A percentile compares a stretch with the other conserved stretches of the same genome.
Conservation (phyloP, 2,797 vertebrate species). For the Knipowitschia caucasica region DNA sequence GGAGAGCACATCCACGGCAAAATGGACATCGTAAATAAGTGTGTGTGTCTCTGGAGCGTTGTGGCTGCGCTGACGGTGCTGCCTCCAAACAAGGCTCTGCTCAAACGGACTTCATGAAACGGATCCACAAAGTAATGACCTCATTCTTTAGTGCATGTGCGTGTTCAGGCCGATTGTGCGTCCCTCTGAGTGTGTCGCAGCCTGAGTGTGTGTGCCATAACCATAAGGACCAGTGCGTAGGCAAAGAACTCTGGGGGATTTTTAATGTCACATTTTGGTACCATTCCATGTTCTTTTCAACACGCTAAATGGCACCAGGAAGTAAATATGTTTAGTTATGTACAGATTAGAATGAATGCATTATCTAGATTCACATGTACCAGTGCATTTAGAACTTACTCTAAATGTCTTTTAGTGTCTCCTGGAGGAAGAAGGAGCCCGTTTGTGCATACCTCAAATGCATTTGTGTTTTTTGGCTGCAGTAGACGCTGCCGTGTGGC, state of each 20-base stretch:
- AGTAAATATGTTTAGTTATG: constrained; percentile 56
- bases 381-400: constrained; percentile 68
- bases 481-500: constrained; percentile 42
- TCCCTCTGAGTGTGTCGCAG: not conserved
- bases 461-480: constrained; percentile 59
- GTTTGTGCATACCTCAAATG: constrained; percentile 57
- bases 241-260: constrained; percentile 69
- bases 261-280: constrained; percentile 69
- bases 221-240: constrained; percentile 41
- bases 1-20: not conserved
- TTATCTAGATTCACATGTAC: constrained; percentile 70
- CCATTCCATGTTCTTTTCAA: constrained; percentile 71
- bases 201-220: not conserved
- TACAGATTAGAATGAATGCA: constrained; percentile 63
- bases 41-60: not conserved
- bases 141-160: not conserved
- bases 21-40: not conserved
- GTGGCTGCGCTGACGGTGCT: not conserved
- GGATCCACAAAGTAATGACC: not conserved
- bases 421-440: constrained; percentile 59
- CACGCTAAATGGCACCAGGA: constrained; percentile 61
- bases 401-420: constrained; percentile 57
- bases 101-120: not conserved
- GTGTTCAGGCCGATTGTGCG: not conserved
- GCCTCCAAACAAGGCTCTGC: not conserved